Evolutionary conservation across 2,113 vertebrate genomes (phyloP), one percentile per base, ranked within the genome.

Genomic region (Colistium nudipinnis): DNA sequence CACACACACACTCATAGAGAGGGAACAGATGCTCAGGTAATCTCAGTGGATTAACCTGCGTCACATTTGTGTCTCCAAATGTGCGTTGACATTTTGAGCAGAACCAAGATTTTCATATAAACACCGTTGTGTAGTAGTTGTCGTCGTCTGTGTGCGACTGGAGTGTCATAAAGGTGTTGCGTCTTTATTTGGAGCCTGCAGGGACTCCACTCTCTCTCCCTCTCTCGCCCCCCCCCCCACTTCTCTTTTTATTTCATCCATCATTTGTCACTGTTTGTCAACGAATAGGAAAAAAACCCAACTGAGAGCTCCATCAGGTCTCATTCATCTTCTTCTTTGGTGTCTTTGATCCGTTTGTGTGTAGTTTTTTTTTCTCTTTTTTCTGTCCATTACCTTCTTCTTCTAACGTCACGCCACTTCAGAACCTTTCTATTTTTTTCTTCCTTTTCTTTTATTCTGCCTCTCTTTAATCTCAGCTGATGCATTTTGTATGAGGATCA

Each of bases 241-340:
- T 64, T 70, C 53, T 28, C 56, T 57, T 76, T 71, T 80, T 62
- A 88, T 87, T 85, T 78, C 76, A 81, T 82, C 82, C 77, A 74
- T 83, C 87, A 76, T 87, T 83, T 8, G 38, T 84, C 76, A 80
- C 52, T 66, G 78, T 89, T 84, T 79, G 83, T 86, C 78, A 74
- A 54, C 74, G 52, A 76, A 68, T 17, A 71, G 78, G 79, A 73
- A 81, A 83, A 77, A n/a, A n/a, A n/a, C n/a, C n/a, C 71, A 82
- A 74, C 56, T 51, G 73, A 69, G 64, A 74, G 72, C 77, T 30
- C 51, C 76, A 59, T 85, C 68, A 78, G 55, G 56, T 60, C 56
- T 62, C 71, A 77, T 83, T 82, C 76, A 61, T 86, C 83, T 82
- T 85, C 52, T 59, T 68, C 39, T 62, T 19, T 20, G 61, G 61